phyloP scores from a whole-genome alignment of 1,140 invertebrate species.

The Phymastichus coffea region DNA sequence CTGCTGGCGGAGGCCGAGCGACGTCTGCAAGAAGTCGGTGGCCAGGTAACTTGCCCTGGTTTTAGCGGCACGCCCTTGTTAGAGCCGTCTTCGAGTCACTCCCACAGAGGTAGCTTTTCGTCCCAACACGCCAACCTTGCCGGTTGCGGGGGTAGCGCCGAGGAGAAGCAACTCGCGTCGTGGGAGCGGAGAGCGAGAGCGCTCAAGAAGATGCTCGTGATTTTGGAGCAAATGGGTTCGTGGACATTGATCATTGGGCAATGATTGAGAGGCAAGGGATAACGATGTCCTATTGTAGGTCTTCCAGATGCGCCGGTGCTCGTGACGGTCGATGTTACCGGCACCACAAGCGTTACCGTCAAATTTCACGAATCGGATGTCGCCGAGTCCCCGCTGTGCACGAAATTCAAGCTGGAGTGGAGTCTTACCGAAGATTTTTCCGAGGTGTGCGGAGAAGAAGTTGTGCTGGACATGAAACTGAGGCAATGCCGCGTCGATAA shows the following conservation, averaged over 20 bases:
- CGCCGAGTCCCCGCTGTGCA: slow-evolving; percentile 73
- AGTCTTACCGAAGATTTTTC: slow-evolving; percentile 79
- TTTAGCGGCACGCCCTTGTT: slow-evolving; percentile 44
- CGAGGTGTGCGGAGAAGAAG: slow-evolving; percentile 72
- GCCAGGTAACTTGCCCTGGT: background rate
- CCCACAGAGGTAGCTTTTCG: slow-evolving; percentile 57
- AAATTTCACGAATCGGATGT: slow-evolving; percentile 70
- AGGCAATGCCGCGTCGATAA: slow-evolving; percentile 59
- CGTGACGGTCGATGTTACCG: slow-evolving; percentile 81
- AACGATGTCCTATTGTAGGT: slow-evolving; percentile 61
- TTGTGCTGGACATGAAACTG: slow-evolving; percentile 70
- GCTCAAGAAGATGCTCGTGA: slow-evolving; percentile 71
- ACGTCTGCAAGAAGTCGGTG: slow-evolving; percentile 70
- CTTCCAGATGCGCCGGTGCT: slow-evolving; percentile 77
- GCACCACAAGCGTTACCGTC: slow-evolving; percentile 73
- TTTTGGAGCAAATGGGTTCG: slow-evolving; percentile 70
- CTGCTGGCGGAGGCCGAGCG: slow-evolving; percentile 79
- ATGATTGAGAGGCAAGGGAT: too few species aligned
- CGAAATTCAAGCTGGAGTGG: slow-evolving; percentile 93
- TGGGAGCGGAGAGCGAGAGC: slow-evolving; percentile 85
- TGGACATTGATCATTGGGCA: too few species aligned
- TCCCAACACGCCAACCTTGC: slow-evolving; percentile 63
- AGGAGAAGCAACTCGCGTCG: slow-evolving; percentile 81
- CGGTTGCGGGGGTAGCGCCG: slow-evolving; percentile 65
- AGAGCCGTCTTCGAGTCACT: slow-evolving; percentile 45